Base-by-base conservation (phyloP, 2,888 invertebrate genomes). In the Elmis aenea region DNA sequence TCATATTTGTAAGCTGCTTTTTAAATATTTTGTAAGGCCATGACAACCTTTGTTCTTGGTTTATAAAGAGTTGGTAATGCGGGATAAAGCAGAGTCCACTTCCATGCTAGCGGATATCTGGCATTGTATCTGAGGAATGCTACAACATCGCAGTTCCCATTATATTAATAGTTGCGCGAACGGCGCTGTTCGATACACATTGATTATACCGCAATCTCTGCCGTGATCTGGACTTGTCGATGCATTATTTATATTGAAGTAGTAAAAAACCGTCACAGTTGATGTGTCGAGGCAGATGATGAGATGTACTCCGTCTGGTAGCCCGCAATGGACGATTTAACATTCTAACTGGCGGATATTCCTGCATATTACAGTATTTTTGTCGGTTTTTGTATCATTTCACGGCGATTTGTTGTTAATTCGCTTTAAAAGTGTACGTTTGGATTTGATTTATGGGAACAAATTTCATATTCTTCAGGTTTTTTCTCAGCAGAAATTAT, bases 111-210 rank as follows among this genome's bases (percentile, higher is more conserved):
- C n/a, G n/a, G 44, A 38, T 40, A 48, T 48, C 44, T 48, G 37
- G 40, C 34, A 44, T 42, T 42, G 48, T 46, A 46, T 48, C 48
- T 46, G 33, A 40, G 44, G 48, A 48, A 48, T 48, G 44, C 38
- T 39, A 38, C 42, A 43, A 35, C 38, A 44, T 37, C 38, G 45
- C 38, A 44, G 41, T 42, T 48, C 44, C 44, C 46, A 45, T 48
- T 48, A 48, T 48, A 48, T 48, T 48, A 48, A 48, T 48, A 48
- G 48, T 44, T 38, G 42, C 44, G 38, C 42, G 41, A 41, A 38
- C 33, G 37, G 40, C 41, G 45, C 33, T 41, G 41, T 42, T 44
- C 44, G 44, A 46, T 48, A 48, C 46, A 46, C 48, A 46, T 48
- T 46, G 46, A 46, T 46, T 48, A 46, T 41, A 30, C 43, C 38